Evolutionary conservation across 2,113 vertebrate genomes (phyloP).

Genomic region (Antechinus flavipes): DNA sequence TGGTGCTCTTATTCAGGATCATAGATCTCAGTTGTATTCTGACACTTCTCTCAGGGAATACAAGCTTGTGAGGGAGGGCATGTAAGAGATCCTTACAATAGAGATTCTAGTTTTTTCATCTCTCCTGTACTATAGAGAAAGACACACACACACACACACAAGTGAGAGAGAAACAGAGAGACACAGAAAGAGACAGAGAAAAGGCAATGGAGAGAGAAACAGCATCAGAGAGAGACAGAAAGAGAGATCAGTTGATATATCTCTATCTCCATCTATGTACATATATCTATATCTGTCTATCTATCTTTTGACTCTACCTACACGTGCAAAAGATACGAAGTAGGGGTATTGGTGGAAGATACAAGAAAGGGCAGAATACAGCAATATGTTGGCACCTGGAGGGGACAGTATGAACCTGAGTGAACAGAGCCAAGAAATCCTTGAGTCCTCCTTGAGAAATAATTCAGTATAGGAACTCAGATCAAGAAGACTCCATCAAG

Average conservation of each 20-base stretch:
- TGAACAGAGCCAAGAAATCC: not conserved
- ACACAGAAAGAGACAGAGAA: too few relatives aligned
- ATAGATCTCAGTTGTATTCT: not conserved
- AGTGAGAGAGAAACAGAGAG: too few relatives aligned
- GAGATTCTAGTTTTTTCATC: not conserved
- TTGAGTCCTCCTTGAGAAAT: not conserved
- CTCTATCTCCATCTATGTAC: not conserved
- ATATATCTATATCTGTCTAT: not conserved
- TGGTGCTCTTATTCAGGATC: not conserved
- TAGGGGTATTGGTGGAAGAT: too few relatives aligned
- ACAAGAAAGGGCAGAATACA: not conserved
- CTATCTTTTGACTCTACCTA: not conserved
- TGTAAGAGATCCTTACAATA: not conserved
- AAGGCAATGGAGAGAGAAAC: too few relatives aligned
- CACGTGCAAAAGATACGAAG: not conserved
- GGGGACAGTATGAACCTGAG: not conserved
- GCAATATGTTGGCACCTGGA: not conserved
- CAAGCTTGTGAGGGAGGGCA: not conserved
- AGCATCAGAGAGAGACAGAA: too few relatives aligned
- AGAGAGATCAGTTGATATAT: too few relatives aligned
- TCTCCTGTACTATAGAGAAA: not conserved
- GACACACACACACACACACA: not conserved
- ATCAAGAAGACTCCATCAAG: not conserved
- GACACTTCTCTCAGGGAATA: not conserved
- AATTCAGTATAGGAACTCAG: not conserved